These are phyloP conservation scores for Chamaedrilus cognettii DNA, from an alignment of 2,888 invertebrate genomes.

Conservation along the genomic window DNA sequence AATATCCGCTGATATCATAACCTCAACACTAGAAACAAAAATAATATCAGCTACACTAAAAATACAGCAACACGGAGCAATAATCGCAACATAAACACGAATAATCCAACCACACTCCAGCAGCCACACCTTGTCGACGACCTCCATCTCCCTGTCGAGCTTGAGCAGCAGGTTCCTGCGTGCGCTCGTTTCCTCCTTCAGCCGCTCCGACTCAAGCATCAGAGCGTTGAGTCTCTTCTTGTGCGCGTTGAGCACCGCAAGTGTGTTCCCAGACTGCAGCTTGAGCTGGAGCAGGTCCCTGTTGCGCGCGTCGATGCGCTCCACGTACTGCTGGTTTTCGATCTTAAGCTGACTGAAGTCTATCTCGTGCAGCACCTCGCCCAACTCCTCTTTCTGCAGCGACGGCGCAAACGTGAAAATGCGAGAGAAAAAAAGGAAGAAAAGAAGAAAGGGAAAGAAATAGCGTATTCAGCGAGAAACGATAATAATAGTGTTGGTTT, in stretches of 20 bases:
- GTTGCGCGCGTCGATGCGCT: slow-evolving; percentile 60
- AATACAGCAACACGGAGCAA: too few species aligned
- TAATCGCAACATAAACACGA: too few species aligned
- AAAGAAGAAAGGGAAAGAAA: neutral
- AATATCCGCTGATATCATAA: neutral
- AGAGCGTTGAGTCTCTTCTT: slow-evolving; percentile 58
- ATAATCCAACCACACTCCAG: neutral
- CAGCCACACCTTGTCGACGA: slow-evolving; percentile 51
- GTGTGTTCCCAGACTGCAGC: slow-evolving; percentile 57
- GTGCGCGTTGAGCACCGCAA: slow-evolving; percentile 55
- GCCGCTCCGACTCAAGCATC: slow-evolving; percentile 54
- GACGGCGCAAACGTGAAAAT: slow-evolving; percentile 3
- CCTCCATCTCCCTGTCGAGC: slow-evolving; percentile 54
- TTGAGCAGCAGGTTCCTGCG: slow-evolving; percentile 52
- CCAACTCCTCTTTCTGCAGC: slow-evolving; percentile 61
- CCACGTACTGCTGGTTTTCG: slow-evolving; percentile 60
- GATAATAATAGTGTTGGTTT: too few species aligned
- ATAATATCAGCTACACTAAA: neutral
- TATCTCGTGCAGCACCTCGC: slow-evolving; percentile 60
- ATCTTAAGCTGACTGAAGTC: slow-evolving; percentile 60
- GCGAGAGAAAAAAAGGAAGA: neutral
- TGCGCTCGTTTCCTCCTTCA: slow-evolving; percentile 54
- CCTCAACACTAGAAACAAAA: neutral
- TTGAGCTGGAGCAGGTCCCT: slow-evolving; percentile 57
- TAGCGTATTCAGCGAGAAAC: neutral